These are phyloP conservation scores for Ennomos quercinarius DNA, from an alignment of 2,888 invertebrate genomes.

Conservation along the genomic window DNA sequence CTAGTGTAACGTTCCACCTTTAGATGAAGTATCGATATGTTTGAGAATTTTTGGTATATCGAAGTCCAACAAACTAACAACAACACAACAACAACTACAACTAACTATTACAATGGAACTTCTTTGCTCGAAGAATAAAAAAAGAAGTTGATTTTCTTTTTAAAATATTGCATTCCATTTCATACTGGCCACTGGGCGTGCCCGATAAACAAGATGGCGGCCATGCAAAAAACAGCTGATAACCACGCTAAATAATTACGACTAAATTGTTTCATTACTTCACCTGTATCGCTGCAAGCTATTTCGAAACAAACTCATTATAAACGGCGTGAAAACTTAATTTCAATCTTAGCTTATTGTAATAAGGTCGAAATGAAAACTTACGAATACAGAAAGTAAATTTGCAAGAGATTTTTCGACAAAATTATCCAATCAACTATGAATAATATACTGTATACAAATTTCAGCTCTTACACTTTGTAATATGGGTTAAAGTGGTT, in stretches of 20 bases:
- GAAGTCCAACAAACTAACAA: no score
- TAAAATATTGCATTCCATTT: conserved; percentile 18
- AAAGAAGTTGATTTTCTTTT: conserved; percentile 10
- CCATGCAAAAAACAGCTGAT: conserved; percentile 56
- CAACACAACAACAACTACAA: no score
- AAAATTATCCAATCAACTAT: conserved; percentile 30
- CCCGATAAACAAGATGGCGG: conserved; percentile 64
- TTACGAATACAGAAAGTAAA: conserved; percentile 1
- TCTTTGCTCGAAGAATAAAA: no score
- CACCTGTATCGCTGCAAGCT: conserved; percentile 53
- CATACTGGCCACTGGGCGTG: conserved; percentile 31
- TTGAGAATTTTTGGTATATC: no score
- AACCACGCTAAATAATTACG: conserved; percentile 61
- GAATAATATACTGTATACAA: conserved; percentile 13
- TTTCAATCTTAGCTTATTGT: conserved; percentile 6
- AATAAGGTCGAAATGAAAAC: conserved; percentile 11
- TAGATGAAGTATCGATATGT: no score
- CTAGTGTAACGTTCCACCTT: no score
- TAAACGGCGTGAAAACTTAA: conserved; percentile 2
- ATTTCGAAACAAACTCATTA: conserved; percentile 36
- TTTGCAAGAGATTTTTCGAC: conserved; percentile 23
- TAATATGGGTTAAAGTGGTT: background rate
- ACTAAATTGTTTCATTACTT: conserved; percentile 72
- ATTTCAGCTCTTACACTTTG: conserved; percentile 5
- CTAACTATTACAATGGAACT: no score